A percentile compares a stretch with the other conserved stretches of the same genome.
These are phyloP conservation scores for Shinisaurus crocodilurus DNA, from an alignment of 2,113 vertebrate species.

Conservation along the genomic window DNA sequence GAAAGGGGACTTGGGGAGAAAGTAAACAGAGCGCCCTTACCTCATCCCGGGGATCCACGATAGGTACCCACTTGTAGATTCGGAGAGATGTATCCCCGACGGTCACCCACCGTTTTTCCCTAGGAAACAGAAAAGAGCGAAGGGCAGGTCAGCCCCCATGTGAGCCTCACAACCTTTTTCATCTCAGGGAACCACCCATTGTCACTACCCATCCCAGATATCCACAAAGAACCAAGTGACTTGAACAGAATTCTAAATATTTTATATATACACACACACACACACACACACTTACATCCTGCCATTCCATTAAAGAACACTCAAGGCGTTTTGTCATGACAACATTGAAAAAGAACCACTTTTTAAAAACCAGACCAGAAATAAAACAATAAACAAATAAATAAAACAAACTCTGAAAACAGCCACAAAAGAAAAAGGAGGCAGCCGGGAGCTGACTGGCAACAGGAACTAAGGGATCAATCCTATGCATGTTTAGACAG, in stretches of 20 bases:
- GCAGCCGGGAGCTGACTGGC: neutral
- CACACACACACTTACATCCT: no score
- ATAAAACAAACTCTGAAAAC: neutral
- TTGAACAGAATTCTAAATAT: neutral
- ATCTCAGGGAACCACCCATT: neutral
- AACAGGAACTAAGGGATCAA: neutral
- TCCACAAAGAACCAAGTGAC: neutral
- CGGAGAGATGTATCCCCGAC: conserved; percentile 76
- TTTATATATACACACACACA: no score
- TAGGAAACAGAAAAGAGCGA: conserved; percentile 42
- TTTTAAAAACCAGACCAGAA: no score
- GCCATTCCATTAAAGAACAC: neutral
- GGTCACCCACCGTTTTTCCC: conserved; percentile 79
- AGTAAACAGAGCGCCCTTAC: conserved; percentile 24
- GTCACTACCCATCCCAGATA: neutral
- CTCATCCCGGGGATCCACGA: conserved; percentile 76
- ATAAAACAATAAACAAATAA: neutral
- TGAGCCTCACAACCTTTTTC: neutral
- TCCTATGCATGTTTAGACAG: no score
- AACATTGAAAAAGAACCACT: neutral
- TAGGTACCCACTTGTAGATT: conserved; percentile 79
- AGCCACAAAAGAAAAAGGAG: neutral
- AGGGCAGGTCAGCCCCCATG: neutral
- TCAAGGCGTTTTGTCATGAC: neutral
- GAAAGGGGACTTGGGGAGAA: neutral